Evolutionary conservation across 2,113 vertebrate species (phyloP).

Genomic region (Alouatta palliata): DNA sequence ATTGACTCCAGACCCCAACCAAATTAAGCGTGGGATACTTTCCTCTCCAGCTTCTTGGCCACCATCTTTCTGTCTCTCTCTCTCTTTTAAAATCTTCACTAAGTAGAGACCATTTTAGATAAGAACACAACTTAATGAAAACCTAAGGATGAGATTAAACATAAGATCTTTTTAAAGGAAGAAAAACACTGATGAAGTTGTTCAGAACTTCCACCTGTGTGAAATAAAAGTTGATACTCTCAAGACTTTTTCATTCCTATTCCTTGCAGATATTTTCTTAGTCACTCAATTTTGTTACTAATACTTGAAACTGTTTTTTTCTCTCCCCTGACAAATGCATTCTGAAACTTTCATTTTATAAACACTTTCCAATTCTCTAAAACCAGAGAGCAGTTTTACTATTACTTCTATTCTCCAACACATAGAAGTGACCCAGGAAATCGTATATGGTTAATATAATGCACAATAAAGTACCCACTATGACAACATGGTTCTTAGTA

Average conservation of each 20-base stretch:
- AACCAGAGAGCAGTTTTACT: not conserved
- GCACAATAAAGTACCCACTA: not conserved
- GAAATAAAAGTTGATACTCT: constrained; percentile 53
- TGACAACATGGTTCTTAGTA: not conserved
- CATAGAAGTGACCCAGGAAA: not conserved
- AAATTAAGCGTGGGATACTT: not conserved
- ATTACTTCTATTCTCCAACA: not conserved
- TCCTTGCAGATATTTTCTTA: not conserved
- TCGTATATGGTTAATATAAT: not conserved
- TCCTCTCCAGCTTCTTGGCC: not conserved
- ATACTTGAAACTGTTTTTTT: not conserved
- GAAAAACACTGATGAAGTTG: constrained; percentile 21
- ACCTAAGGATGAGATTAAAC: not conserved
- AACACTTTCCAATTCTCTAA: not conserved
- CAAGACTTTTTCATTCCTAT: constrained; percentile 7
- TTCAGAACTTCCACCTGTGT: not conserved
- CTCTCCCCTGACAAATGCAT: not conserved
- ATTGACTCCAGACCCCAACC: not conserved
- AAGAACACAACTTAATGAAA: constrained; percentile 25
- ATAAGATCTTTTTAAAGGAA: constrained; percentile 11
- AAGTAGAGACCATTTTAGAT: not conserved
- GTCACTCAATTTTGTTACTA: not conserved
- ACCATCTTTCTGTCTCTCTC: not conserved
- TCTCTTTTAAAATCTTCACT: not conserved
- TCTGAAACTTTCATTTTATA: constrained; percentile 10